Percentiles rank a stretch among this genome's conserved stretches.
Evolutionary conservation across 2,113 vertebrate genomes (phyloP).

Genomic region (Podarcis muralis): DNA sequence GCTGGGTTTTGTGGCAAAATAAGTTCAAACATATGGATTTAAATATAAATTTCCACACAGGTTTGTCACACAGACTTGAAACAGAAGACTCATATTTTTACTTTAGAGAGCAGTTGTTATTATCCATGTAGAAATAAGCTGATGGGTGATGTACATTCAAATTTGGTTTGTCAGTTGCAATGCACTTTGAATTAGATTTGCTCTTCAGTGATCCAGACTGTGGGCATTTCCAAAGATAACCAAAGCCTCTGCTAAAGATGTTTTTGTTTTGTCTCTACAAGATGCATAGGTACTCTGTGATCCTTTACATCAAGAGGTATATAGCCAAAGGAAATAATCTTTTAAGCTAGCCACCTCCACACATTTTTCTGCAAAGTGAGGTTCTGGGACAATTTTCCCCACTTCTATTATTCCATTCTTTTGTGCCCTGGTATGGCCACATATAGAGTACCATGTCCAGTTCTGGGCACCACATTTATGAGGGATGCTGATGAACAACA

Average conservation of each 20-base stretch:
- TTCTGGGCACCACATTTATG: neutral
- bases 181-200: neutral
- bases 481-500: neutral
- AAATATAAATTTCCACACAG: too few species aligned
- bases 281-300: conserved; percentile 22
- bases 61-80: neutral
- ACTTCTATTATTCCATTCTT: neutral
- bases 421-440: neutral
- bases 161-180: neutral
- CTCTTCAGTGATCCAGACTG: neutral
- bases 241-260: neutral
- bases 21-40: too few species aligned
- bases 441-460: neutral
- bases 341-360: conserved; percentile 7
- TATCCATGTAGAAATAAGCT: neutral
- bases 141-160: neutral
- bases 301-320: neutral
- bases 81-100: too few species aligned
- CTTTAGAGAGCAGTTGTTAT: neutral
- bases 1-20: too few species aligned
- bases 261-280: neutral
- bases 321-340: conserved; percentile 18
- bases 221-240: neutral
- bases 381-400: neutral
- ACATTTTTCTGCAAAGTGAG: neutral